phyloP scores from a whole-genome alignment of 2,888 invertebrate genomes.

The Brachyopa scutellaris region DNA sequence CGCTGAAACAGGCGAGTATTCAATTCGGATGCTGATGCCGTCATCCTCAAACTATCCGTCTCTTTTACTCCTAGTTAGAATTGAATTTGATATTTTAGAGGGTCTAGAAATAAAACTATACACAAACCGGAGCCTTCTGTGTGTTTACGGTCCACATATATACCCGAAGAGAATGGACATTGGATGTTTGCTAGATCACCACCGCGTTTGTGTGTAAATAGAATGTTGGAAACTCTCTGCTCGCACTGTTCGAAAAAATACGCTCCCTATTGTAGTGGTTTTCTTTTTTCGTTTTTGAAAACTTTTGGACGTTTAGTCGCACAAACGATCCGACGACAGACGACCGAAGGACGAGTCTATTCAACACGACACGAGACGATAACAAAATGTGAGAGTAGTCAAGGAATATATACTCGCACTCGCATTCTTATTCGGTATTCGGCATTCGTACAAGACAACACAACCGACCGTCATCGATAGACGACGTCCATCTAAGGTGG shows the following conservation, averaged over 20 bases:
- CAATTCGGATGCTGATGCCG: constrained; percentile 33
- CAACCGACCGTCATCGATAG: constrained; percentile 50
- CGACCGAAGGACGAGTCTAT: constrained; percentile 51
- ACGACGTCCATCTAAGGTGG: constrained; percentile 81
- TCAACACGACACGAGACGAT: constrained; percentile 1
- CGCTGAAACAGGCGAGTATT: too few relatives aligned
- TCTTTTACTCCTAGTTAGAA: constrained; percentile 20
- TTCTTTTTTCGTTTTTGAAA: constrained; percentile 11
- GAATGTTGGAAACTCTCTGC: constrained; percentile 57
- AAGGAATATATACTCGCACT: constrained; percentile 50
- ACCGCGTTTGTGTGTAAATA: constrained; percentile 52
- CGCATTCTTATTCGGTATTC: too few relatives aligned
- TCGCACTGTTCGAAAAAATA: constrained; percentile 38
- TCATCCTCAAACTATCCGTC: constrained; percentile 39
- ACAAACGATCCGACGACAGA: constrained; percentile 52
- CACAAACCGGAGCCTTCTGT: constrained; percentile 57
- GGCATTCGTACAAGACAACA: too few relatives aligned
- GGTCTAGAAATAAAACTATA: constrained; percentile 65
- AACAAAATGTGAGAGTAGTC: constrained; percentile 32
- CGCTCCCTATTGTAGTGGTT: constrained; percentile 63
- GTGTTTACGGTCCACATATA: constrained; percentile 39
- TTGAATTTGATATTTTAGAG: constrained; percentile 65
- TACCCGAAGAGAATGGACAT: constrained; percentile 41
- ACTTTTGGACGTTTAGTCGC: constrained; percentile 40
- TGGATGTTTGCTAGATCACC: constrained; percentile 42